Conservation (phyloP, 2,113 vertebrate species). For the Dunckerocampus dactyliophorus region DNA sequence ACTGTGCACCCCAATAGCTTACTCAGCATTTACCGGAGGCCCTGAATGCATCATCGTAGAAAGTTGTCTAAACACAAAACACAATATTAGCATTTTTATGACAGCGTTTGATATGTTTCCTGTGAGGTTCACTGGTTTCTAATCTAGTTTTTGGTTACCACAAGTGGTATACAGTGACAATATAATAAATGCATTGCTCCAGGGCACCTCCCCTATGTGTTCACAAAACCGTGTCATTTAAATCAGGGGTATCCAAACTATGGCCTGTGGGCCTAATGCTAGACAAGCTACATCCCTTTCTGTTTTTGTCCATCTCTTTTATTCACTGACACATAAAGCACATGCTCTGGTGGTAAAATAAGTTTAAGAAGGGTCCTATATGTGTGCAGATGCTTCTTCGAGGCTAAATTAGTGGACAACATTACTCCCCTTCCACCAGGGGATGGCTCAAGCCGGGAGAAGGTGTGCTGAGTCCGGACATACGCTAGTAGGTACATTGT, state of each 20-base stretch:
- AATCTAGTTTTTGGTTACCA: slow-evolving; percentile 33
- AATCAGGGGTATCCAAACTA: not conserved
- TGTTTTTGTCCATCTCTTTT: too few species aligned
- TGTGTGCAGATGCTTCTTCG: too few species aligned
- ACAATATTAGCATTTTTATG: slow-evolving; percentile 57
- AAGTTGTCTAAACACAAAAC: slow-evolving; percentile 20
- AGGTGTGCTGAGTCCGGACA: too few species aligned
- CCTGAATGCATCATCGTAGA: not conserved
- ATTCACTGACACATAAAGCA: too few species aligned
- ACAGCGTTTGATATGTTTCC: slow-evolving; percentile 39
- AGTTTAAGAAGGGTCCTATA: too few species aligned
- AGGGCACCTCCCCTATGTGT: slow-evolving; percentile 33
- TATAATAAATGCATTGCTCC: slow-evolving; percentile 36
- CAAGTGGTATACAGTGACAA: slow-evolving; percentile 16
- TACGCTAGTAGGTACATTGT: too few species aligned
- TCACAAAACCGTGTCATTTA: slow-evolving; percentile 20
- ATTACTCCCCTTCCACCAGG: too few species aligned
- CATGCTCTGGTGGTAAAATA: too few species aligned
- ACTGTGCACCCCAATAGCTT: slow-evolving; percentile 13
- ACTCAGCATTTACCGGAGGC: slow-evolving; percentile 31
- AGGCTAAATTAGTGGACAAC: too few species aligned
- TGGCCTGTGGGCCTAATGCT: too few species aligned
- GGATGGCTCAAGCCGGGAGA: too few species aligned
- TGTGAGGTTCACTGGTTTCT: slow-evolving; percentile 50
- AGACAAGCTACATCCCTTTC: too few species aligned